Evolutionary conservation across 2,797 vertebrate species (phyloP).

Genomic region (Neostethus bicornis): DNA sequence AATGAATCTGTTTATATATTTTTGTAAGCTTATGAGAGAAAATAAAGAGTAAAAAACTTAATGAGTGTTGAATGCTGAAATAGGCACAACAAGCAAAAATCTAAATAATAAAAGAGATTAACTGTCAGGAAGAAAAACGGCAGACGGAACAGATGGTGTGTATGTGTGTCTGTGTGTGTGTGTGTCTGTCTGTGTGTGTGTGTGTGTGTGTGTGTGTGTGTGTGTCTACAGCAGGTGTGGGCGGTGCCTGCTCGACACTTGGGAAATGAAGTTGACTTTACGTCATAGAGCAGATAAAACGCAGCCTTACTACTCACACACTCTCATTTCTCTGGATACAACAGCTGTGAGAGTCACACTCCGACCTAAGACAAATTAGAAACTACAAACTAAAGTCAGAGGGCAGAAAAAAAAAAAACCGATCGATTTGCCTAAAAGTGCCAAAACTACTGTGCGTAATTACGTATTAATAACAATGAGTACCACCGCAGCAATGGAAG

Average conservation of each 20-base stretch:
- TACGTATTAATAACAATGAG: slow-evolving; percentile 55
- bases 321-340: slow-evolving; percentile 57
- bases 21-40: background rate
- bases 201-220: too few relatives aligned
- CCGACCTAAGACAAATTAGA: background rate
- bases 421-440: slow-evolving; percentile 28
- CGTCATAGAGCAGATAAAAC: slow-evolving; percentile 80
- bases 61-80: background rate
- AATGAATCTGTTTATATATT: too few relatives aligned
- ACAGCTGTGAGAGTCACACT: slow-evolving; percentile 19
- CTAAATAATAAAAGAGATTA: slow-evolving; percentile 15
- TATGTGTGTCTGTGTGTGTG: slow-evolving; percentile 19
- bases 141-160: slow-evolving; percentile 62
- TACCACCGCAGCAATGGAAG: slow-evolving; percentile 76
- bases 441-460: slow-evolving; percentile 49
- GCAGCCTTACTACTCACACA: slow-evolving; percentile 48
- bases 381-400: slow-evolving; percentile 21
- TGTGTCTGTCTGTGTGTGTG: too few relatives aligned
- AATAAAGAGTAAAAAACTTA: background rate
- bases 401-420: slow-evolving; percentile 3
- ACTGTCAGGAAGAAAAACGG: slow-evolving; percentile 31
- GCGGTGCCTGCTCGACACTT: slow-evolving; percentile 70
- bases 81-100: background rate
- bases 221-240: slow-evolving; percentile 64
- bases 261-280: slow-evolving; percentile 74